Evolutionary conservation across 1,140 invertebrate species (phyloP).

Genomic region (Neodiprion fabricii): DNA sequence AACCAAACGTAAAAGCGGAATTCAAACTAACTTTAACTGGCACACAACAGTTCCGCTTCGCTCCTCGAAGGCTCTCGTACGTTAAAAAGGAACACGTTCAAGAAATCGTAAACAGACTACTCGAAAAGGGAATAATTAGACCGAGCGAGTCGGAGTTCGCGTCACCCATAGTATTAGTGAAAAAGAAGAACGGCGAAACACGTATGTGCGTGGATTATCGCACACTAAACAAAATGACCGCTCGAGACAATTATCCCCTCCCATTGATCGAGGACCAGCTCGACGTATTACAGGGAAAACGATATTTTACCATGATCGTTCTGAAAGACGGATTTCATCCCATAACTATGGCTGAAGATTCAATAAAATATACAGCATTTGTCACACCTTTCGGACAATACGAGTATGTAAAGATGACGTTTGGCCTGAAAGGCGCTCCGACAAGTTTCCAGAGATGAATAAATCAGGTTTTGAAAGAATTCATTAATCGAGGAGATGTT

Average conservation of each 20-base stretch:
- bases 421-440: conserved; percentile 20
- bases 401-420: conserved; percentile 19
- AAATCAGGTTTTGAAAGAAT: conserved; percentile 18
- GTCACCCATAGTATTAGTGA: too few relatives aligned
- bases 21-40: too few relatives aligned
- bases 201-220: too few relatives aligned
- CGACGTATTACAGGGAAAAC: not conserved
- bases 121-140: too few relatives aligned
- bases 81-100: too few relatives aligned
- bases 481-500: conserved; percentile 11
- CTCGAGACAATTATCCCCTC: conserved; percentile 14
- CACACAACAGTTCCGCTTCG: too few relatives aligned
- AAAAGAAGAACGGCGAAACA: too few relatives aligned
- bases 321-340: conserved; percentile 20
- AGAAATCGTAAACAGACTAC: too few relatives aligned
- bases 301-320: conserved; percentile 16
- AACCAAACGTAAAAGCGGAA: too few relatives aligned
- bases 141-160: too few relatives aligned
- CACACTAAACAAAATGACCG: too few relatives aligned
- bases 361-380: conserved; percentile 12
- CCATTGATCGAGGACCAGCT: conserved; percentile 22
- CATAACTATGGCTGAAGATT: conserved; percentile 13
- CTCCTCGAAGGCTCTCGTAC: too few relatives aligned
- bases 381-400: conserved; percentile 19
- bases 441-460: conserved; percentile 19